phyloP scores from a whole-genome alignment of 2,113 vertebrate genomes.

The Chamaea fasciata region DNA sequence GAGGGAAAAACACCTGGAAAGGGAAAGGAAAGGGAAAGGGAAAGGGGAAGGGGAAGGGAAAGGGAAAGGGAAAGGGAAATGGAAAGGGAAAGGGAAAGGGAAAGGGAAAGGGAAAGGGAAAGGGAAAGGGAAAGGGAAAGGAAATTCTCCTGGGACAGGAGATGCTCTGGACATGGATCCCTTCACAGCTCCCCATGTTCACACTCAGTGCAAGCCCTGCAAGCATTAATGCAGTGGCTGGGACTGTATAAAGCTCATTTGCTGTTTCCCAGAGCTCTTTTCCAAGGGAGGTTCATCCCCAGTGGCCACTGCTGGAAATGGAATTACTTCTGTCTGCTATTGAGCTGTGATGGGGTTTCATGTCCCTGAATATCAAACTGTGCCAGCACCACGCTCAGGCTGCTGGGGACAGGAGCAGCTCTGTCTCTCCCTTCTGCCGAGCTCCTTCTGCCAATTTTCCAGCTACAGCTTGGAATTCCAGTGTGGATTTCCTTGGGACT shows the following conservation, averaged over 20 bases:
- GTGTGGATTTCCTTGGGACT: background rate
- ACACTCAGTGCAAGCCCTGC: background rate
- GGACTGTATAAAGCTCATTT: background rate
- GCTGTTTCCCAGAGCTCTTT: background rate
- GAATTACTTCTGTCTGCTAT: constrained; percentile 8
- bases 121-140: background rate
- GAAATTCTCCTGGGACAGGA: background rate
- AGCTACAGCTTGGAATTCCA: background rate
- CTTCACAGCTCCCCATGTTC: background rate
- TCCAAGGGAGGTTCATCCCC: background rate
- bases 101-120: background rate
- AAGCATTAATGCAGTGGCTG: background rate
- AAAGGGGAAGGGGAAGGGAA: background rate
- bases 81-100: background rate
- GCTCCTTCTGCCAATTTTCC: background rate
- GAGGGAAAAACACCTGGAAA: background rate
- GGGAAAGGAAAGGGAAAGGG: background rate
- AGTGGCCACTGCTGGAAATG: background rate
- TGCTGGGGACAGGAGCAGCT: background rate
- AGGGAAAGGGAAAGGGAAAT: background rate
- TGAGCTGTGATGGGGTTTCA: background rate
- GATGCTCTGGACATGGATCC: background rate
- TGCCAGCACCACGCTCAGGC: background rate
- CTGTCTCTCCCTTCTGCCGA: background rate
- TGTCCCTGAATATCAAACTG: background rate